phyloP scores from a whole-genome alignment of 2,113 vertebrate genomes.

The Carettochelys insculpta region DNA sequence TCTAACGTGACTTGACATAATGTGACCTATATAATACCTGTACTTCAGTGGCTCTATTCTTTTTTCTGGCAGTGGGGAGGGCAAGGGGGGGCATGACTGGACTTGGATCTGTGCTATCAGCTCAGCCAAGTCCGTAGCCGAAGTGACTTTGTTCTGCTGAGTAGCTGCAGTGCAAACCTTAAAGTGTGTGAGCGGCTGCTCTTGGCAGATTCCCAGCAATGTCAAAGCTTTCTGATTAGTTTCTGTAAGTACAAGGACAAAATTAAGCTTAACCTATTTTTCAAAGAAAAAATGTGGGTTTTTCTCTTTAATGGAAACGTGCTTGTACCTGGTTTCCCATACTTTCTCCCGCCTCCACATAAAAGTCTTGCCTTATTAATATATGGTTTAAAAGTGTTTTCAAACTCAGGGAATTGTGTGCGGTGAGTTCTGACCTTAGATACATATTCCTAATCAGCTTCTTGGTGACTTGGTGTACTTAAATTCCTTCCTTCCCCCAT shows the following conservation, averaged over 20 bases:
- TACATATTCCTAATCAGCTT: neutral
- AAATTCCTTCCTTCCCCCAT: neutral
- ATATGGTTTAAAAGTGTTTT: neutral
- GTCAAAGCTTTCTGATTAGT: slow-evolving; percentile 69
- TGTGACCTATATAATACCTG: slow-evolving; percentile 38
- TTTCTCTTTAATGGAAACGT: slow-evolving; percentile 32
- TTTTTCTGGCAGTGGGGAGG: neutral
- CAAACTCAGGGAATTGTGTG: neutral
- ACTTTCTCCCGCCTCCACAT: neutral
- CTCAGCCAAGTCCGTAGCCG: neutral
- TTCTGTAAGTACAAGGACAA: slow-evolving; percentile 73
- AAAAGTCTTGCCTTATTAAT: neutral
- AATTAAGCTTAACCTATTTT: slow-evolving; percentile 67
- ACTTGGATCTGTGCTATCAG: slow-evolving; percentile 18
- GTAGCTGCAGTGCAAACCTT: slow-evolving; percentile 43
- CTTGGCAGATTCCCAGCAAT: slow-evolving; percentile 62
- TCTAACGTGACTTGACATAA: slow-evolving; percentile 18
- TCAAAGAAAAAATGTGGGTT: slow-evolving; percentile 46
- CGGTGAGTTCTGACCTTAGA: neutral
- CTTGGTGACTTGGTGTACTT: neutral
- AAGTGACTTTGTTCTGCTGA: slow-evolving; percentile 46
- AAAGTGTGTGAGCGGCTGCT: slow-evolving; percentile 22
- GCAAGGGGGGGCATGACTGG: neutral
- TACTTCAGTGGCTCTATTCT: neutral
- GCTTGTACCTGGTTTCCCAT: slow-evolving; percentile 1